Evolutionary conservation across 2,797 vertebrate species (phyloP).

Genomic region (Thaleichthys pacificus): DNA sequence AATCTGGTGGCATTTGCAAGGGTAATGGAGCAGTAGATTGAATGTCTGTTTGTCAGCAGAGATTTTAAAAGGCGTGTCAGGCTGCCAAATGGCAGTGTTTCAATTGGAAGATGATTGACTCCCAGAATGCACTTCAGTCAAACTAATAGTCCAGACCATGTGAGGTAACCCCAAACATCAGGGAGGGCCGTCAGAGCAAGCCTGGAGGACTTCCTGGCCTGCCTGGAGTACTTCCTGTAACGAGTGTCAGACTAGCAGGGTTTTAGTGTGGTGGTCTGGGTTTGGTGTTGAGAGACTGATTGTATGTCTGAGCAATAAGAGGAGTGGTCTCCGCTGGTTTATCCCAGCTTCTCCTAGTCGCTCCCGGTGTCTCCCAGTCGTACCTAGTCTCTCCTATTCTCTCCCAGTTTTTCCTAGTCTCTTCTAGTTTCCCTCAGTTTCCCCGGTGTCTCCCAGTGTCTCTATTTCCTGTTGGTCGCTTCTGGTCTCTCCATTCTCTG

Average conservation of each 20-base stretch:
- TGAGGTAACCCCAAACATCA: neutral
- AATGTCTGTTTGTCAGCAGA: constrained; percentile 38
- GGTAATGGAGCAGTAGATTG: constrained; percentile 39
- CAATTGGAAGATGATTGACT: constrained; percentile 43
- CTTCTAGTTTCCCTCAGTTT: too few species aligned
- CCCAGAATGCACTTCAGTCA: constrained; percentile 28
- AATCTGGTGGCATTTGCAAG: constrained; percentile 45
- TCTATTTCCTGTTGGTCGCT: neutral
- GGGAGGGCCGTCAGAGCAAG: constrained; percentile 12
- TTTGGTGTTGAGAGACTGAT: neutral
- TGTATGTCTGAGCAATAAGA: too few species aligned
- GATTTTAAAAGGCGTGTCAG: constrained; percentile 39
- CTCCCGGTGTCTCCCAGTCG: too few species aligned
- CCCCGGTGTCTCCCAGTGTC: neutral
- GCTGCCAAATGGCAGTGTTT: constrained; percentile 30
- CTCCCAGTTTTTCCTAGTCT: neutral
- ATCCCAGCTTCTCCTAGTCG: too few species aligned
- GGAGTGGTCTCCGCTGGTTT: too few species aligned
- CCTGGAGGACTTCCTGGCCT: neutral
- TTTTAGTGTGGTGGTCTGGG: neutral
- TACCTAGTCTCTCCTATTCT: too few species aligned
- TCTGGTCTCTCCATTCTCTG: neutral
- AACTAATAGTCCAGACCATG: constrained; percentile 20
- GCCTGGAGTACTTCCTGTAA: neutral
- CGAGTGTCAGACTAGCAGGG: neutral